Base-by-base conservation (phyloP, 2,888 invertebrate genomes). In the Melinaea marsaeus region DNA sequence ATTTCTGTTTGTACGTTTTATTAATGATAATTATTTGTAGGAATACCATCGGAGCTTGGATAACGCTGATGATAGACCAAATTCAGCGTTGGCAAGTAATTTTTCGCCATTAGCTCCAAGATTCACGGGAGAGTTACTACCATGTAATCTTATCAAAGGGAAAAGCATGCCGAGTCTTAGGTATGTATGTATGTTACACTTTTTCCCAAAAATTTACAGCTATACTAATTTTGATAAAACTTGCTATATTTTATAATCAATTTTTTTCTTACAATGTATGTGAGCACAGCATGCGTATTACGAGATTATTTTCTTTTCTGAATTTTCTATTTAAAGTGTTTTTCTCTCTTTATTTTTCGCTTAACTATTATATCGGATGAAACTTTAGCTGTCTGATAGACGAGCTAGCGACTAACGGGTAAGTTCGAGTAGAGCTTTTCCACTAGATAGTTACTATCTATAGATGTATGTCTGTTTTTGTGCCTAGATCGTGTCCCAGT, bases 101-200 rank as follows among this genome's bases (percentile, higher is more conserved):
- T 94, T 94, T 70, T 90, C 92, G 2, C 91, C 93, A 0, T 81
- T 92, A 59, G 91, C 92, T 13, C 92, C 93, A 0, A 87, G 91
- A 68, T 71, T 86, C 2, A 88, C 91, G 37, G 89, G 90, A 32
- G 92, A 92, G 72, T 79, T 90, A 58, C 90, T 92, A 69, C 87
- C 86, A 54, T 88, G 88, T 73, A 96, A 96, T 84, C 91, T 98
- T 59, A 95, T 96, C 67, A 97, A 98, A 91, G 98, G 98, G 67
- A 98, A 98, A 89, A 98, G 98, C 91, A 97, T 98, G 97, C 98
- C 98, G 3, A 97, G 97, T 79, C 91, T 98, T 67, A 97, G 97
- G 97, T 97, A 90, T 89, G 91, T 60, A 57, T 46, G 13, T 60
- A 55, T 5, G 6, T 58, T 63, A 51, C 11, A 65, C 66, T 69